A percentile compares a stretch with the other conserved stretches of the same genome.
Evolutionary conservation across 2,888 invertebrate genomes (phyloP).

Genomic region (Tipula unca): DNA sequence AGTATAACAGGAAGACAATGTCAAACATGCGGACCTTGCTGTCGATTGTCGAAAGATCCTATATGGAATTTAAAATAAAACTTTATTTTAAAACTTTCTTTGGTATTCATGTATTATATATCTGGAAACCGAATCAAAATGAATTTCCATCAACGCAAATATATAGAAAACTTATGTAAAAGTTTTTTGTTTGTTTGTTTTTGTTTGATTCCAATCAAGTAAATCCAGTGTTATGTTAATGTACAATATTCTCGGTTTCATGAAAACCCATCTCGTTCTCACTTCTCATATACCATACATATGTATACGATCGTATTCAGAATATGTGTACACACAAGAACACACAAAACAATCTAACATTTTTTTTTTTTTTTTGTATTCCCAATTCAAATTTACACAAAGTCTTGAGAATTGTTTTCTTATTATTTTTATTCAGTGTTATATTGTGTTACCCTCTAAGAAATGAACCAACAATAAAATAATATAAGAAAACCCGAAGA

Average conservation of each 20-base stretch:
- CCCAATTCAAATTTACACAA: conserved; percentile 3
- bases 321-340: neutral
- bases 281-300: neutral
- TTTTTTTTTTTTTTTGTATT: neutral
- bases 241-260: neutral
- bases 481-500: neutral
- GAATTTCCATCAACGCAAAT: neutral
- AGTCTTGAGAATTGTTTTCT: conserved; percentile 9
- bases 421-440: neutral
- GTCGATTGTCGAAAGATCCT: neutral
- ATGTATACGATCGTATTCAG: neutral
- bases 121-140: neutral
- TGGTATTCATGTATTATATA: neutral
- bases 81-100: neutral
- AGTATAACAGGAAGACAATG: neutral
- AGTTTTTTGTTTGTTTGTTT: too few species aligned
- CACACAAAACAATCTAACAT: neutral
- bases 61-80: neutral
- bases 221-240: neutral
- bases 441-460: neutral
- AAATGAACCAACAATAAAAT: neutral
- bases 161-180: neutral
- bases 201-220: conserved; percentile 14
- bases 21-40: neutral
- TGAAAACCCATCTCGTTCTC: neutral